A percentile compares a stretch with the other conserved stretches of the same genome.
Conservation (phyloP, 2,797 vertebrate species). For the Dryobates pubescens region DNA sequence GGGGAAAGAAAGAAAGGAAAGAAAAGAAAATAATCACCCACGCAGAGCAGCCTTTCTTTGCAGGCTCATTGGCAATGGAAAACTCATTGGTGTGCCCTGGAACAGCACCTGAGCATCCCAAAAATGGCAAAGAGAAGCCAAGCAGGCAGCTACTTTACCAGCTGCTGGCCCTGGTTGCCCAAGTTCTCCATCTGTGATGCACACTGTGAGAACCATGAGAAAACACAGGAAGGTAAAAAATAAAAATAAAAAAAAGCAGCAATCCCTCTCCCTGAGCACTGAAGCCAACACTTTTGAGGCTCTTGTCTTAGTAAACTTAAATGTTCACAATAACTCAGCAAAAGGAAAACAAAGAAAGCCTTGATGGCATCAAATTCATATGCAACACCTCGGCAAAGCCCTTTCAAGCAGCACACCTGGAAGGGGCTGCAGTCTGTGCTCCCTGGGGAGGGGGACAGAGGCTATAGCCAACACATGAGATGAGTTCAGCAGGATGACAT, state of each 20-base stretch:
- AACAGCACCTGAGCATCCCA: neutral
- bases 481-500: neutral
- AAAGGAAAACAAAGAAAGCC: neutral
- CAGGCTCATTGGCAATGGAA: neutral
- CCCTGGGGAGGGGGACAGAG: neutral
- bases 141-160: neutral
- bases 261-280: neutral
- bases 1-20: neutral
- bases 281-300: neutral
- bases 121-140: neutral
- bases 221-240: no score
- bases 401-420: neutral
- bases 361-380: neutral
- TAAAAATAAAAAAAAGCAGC: neutral
- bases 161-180: rapidly evolving
- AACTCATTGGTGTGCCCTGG: neutral
- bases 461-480: rapidly evolving
- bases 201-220: neutral
- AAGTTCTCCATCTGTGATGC: neutral
- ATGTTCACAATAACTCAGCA: neutral
- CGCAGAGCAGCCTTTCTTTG: neutral
- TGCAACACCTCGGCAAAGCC: neutral
- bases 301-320: neutral
- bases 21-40: conserved; percentile 28
- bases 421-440: neutral